Evolutionary conservation across 2,113 vertebrate genomes (phyloP).

Genomic region (Gavialis gangeticus): DNA sequence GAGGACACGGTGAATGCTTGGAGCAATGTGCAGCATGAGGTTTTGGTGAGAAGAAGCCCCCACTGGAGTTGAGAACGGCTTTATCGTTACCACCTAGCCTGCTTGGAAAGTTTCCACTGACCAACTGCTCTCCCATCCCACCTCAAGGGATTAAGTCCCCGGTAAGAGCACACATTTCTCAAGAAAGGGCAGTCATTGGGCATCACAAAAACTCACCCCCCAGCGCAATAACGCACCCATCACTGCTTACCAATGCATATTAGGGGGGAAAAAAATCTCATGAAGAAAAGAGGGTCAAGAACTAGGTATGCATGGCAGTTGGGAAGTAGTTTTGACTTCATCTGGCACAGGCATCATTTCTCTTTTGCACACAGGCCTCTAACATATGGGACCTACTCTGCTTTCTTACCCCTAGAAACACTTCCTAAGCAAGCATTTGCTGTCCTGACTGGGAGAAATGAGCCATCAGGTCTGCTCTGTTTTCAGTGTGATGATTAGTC

Average conservation of each 20-base stretch:
- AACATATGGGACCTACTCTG: background rate
- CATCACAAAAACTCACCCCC: background rate
- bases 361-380: background rate
- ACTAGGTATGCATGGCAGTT: background rate
- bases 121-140: no score
- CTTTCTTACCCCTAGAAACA: background rate
- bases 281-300: background rate
- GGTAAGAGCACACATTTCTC: no score
- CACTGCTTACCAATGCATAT: background rate
- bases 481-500: background rate
- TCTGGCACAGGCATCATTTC: background rate
- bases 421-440: background rate
- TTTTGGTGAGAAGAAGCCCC: background rate
- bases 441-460: background rate
- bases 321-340: no score
- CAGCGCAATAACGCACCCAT: no score
- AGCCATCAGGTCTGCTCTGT: background rate
- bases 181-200: background rate
- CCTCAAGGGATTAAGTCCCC: no score
- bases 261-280: background rate
- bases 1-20: background rate
- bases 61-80: background rate
- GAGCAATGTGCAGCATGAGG: background rate
- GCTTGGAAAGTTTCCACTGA: background rate
- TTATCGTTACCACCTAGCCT: background rate